phyloP scores from a whole-genome alignment of 2,888 invertebrate genomes.

The Conchocele bisecta region DNA sequence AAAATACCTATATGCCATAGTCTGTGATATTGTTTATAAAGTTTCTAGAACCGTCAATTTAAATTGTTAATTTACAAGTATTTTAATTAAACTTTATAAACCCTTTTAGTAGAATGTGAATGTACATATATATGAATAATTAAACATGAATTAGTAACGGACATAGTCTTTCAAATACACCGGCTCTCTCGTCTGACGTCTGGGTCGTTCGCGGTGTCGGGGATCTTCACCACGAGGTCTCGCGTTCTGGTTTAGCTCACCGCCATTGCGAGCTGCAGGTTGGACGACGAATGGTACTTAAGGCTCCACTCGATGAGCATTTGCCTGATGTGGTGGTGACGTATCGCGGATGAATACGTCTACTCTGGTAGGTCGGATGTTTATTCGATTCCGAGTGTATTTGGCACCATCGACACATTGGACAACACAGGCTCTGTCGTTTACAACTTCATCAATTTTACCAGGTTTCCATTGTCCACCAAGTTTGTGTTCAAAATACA shows the following conservation, averaged over 20 bases:
- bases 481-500: conserved; percentile 43
- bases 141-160: not conserved
- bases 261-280: too few relatives aligned
- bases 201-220: conserved; percentile 10
- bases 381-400: conserved; percentile 26
- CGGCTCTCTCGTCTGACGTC: not conserved
- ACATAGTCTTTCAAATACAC: conserved; percentile 11
- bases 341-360: conserved; percentile 4
- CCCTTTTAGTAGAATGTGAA: too few relatives aligned
- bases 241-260: too few relatives aligned
- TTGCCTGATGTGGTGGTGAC: conserved; percentile 22
- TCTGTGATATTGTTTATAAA: too few relatives aligned
- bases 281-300: too few relatives aligned
- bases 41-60: too few relatives aligned
- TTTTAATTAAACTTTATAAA: too few relatives aligned
- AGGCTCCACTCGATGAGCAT: too few relatives aligned
- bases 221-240: too few relatives aligned
- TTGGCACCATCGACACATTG: not conserved
- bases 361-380: conserved; percentile 25
- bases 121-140: too few relatives aligned
- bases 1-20: too few relatives aligned
- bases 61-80: too few relatives aligned
- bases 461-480: conserved; percentile 10
- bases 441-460: not conserved
- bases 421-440: conserved; percentile 6